Percentiles rank a stretch among this genome's conserved stretches.
Conservation (phyloP, 2,797 vertebrate genomes). For the Spea hammondii region DNA sequence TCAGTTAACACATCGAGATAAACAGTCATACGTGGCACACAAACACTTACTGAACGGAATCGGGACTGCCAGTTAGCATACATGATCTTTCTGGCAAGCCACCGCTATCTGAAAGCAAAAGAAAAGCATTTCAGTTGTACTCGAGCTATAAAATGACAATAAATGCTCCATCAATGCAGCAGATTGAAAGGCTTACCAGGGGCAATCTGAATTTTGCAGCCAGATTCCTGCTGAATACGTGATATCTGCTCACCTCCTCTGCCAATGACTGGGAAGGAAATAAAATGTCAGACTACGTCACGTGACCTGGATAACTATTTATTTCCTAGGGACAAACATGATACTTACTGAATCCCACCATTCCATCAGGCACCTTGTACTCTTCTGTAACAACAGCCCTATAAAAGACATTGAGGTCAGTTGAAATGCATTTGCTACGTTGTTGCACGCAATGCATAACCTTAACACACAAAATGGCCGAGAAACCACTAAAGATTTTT, state of each 20-base stretch:
- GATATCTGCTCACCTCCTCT: slow-evolving; percentile 99
- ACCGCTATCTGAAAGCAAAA: slow-evolving; percentile 82
- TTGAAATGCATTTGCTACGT: background rate
- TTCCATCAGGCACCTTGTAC: slow-evolving; percentile 97
- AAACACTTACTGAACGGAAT: slow-evolving; percentile 89
- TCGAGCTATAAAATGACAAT: background rate
- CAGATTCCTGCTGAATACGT: slow-evolving; percentile 95
- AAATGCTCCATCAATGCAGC: background rate
- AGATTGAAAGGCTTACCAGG: slow-evolving; percentile 74
- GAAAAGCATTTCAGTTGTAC: background rate
- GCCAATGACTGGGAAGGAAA: slow-evolving; percentile 82
- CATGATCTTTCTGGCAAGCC: slow-evolving; percentile 95
- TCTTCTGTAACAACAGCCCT: slow-evolving; percentile 92
- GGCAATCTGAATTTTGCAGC: slow-evolving; percentile 98
- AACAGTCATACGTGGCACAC: background rate
- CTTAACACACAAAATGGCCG: background rate
- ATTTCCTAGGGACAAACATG: too few species aligned
- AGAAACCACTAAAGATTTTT: background rate
- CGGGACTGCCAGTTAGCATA: slow-evolving; percentile 89
- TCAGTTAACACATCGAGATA: background rate
- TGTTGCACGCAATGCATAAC: too few species aligned
- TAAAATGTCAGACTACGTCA: background rate
- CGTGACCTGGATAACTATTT: background rate
- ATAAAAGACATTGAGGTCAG: slow-evolving; percentile 15
- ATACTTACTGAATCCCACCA: slow-evolving; percentile 99